Evolutionary conservation across 2,113 vertebrate species (phyloP).

Genomic region (Todiramphus saurophagus): DNA sequence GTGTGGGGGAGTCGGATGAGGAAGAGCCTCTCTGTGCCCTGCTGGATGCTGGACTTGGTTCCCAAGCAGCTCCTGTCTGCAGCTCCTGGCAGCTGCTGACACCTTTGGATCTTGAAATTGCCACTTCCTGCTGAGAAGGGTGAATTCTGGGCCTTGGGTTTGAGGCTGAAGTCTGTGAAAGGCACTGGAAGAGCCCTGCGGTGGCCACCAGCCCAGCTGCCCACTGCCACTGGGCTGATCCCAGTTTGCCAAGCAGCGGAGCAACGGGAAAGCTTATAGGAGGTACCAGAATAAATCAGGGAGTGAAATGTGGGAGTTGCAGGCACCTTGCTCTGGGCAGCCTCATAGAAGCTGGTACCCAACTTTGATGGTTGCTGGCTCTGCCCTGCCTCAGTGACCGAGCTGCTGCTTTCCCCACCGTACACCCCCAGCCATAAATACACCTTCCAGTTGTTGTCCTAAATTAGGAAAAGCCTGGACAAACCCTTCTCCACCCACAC

Average conservation of each 20-base stretch:
- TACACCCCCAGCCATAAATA: background rate
- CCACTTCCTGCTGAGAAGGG: background rate
- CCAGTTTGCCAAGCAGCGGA: background rate
- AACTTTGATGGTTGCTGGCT: background rate
- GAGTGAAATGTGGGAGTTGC: fast-evolving
- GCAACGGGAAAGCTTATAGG: background rate
- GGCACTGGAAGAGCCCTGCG: fast-evolving
- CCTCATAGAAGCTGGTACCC: background rate
- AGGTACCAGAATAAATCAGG: background rate
- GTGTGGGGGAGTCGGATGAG: background rate
- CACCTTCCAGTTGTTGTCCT: background rate
- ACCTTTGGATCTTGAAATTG: background rate
- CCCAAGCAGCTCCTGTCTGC: background rate
- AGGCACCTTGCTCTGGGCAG: background rate
- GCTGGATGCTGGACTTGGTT: fast-evolving
- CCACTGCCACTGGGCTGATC: fast-evolving
- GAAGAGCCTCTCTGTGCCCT: fast-evolving
- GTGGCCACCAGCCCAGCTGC: background rate
- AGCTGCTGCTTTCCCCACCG: background rate
- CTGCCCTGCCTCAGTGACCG: background rate
- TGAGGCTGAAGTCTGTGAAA: fast-evolving
- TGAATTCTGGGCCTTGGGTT: background rate
- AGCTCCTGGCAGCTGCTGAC: background rate
- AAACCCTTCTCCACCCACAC: background rate
- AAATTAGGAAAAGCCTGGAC: background rate